Conservation (phyloP, 2,113 vertebrate genomes). For the Labeo catla region DNA sequence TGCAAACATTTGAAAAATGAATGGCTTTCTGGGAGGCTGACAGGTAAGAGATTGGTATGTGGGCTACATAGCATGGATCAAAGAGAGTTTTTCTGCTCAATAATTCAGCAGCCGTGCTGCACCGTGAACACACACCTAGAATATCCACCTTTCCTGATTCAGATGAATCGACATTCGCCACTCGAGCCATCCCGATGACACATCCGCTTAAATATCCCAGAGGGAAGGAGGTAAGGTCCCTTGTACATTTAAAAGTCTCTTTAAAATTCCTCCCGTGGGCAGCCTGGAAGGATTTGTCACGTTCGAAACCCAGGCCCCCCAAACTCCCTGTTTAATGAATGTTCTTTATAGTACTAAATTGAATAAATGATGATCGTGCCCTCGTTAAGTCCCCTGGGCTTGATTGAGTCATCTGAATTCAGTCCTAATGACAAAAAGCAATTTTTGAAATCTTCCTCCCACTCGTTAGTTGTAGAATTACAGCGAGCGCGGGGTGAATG, state of each 20-base stretch:
- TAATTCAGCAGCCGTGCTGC: constrained; percentile 69
- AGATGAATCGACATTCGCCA: constrained; percentile 49
- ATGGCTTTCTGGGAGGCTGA: constrained; percentile 62
- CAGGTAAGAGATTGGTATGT: constrained; percentile 63
- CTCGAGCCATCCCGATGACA: constrained; percentile 56
- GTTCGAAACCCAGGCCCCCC: constrained; percentile 29
- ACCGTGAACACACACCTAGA: constrained; percentile 59
- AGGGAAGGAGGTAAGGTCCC: constrained; percentile 59
- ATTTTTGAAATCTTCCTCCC: constrained; percentile 51
- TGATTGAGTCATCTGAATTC: constrained; percentile 72
- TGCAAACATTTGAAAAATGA: constrained; percentile 49
- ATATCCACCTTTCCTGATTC: constrained; percentile 57
- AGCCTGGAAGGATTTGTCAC: constrained; percentile 69
- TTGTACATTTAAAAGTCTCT: constrained; percentile 48
- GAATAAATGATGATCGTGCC: constrained; percentile 71
- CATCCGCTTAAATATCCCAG: constrained; percentile 55
- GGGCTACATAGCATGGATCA: constrained; percentile 63
- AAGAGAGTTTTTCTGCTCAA: constrained; percentile 68
- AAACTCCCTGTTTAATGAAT: constrained; percentile 69
- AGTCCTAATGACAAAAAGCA: constrained; percentile 72
- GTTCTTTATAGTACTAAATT: constrained; percentile 74
- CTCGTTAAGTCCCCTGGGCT: constrained; percentile 62
- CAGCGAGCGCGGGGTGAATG: constrained; percentile 63
- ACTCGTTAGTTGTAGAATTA: constrained; percentile 58
- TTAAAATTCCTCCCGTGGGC: constrained; percentile 66